Evolutionary conservation across 2,113 vertebrate species (phyloP), one percentile per base, ranked within the genome.

Genomic region (Oncorhynchus nerka): DNA sequence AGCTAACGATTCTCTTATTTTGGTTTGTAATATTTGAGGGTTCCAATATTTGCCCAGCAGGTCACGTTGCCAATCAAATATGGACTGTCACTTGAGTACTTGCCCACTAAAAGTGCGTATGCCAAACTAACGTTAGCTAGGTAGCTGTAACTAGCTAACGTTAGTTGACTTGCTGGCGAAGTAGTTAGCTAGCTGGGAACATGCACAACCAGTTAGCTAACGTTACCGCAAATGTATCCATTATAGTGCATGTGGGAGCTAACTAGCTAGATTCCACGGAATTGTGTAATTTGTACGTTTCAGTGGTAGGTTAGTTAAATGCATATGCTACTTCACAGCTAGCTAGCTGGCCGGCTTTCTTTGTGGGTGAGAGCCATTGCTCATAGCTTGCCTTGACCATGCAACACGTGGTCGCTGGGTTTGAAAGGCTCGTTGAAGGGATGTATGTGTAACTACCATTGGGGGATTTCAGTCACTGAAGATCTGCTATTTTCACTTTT

Each of bases 391-490:
- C 77, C 67, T 24, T 55, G 79, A 71, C 83, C 74, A 26, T 75
- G 85, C 90, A 90, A 92, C 90, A 92, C 90, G 90, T 92, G 90
- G 90, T 89, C 88, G 71, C 61, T 15, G 78, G 73, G 70, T 48
- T 51, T 26, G 24, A 51, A 55, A 51, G 13, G 45, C 69, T 57
- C 57, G 15, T 73, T 34, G 26, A 24, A 26, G 34, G 9, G 34
- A 45, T 39, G 19, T 11, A 3, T 45, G 9, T 45, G 4, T 28
- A 28, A 28, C 28, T 28, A 39, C 16, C 13, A 6, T 9, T n/a
- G 32, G 19, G 66, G 32, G 16, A 39, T n/a, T 45, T 68, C 2
- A 5, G n/a, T 34, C 13, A 20, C 5, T 19, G 26, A 34, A 39
- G 4, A 5, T 19, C 1, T 67, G 12, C 28, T 22, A 16, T 1